Evolutionary conservation across 2,888 invertebrate species (phyloP).

Genomic region (Pseudococcus jackbeardsleyi): DNA sequence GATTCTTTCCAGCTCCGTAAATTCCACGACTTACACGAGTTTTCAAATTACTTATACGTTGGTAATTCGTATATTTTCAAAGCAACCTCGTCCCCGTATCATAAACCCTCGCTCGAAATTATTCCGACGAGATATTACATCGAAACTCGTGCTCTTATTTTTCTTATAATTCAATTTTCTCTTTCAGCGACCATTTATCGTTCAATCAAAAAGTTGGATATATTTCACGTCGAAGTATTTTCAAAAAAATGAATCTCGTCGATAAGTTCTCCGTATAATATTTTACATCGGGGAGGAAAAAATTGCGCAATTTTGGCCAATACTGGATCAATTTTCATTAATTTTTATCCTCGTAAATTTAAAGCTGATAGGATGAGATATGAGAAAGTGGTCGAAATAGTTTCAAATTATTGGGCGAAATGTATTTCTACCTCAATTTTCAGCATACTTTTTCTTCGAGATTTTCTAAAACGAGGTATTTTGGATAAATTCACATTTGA

Average conservation of each 20-base stretch:
- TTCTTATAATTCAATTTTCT: neutral
- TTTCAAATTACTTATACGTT: constrained; percentile 19
- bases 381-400: too few species aligned
- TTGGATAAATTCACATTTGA: too few species aligned
- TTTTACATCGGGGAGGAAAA: neutral
- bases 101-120: neutral
- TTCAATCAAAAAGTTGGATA: neutral
- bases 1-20: constrained; percentile 28
- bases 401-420: too few species aligned
- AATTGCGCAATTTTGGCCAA: neutral
- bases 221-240: neutral
- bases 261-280: neutral
- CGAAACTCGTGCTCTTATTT: neutral
- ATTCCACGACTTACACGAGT: constrained; percentile 3
- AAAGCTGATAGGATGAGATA: too few species aligned
- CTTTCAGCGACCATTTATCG: neutral
- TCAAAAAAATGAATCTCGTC: neutral
- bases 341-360: too few species aligned
- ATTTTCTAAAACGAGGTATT: too few species aligned
- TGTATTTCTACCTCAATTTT: too few species aligned
- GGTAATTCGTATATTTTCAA: neutral
- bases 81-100: neutral
- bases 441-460: too few species aligned
- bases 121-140: neutral
- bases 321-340: neutral